phyloP scores from a whole-genome alignment of 2,888 invertebrate genomes.

The Drosophila subquinaria region DNA sequence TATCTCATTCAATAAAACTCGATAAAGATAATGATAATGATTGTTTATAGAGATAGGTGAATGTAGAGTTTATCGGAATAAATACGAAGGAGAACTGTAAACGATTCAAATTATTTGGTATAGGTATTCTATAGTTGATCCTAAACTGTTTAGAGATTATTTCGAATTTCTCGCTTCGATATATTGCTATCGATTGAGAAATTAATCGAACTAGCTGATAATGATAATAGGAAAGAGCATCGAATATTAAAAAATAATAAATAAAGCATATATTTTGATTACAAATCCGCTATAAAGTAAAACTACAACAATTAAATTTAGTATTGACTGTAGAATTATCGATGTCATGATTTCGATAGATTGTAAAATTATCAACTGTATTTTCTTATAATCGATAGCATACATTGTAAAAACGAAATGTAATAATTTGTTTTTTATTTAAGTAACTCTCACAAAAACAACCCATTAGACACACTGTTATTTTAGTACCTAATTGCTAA shows the following conservation, averaged over 20 bases:
- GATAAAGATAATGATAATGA: not conserved
- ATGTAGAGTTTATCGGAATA: not conserved
- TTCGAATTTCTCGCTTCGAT: no score
- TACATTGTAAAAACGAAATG: not conserved
- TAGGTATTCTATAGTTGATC: not conserved
- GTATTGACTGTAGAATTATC: no score
- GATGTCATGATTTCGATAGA: no score
- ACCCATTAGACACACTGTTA: not conserved
- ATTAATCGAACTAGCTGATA: no score
- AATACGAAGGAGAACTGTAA: not conserved
- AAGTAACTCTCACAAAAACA: not conserved
- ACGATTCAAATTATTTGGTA: not conserved
- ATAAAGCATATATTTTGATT: no score
- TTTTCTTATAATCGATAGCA: not conserved
- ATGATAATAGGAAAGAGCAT: no score
- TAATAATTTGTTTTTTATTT: not conserved
- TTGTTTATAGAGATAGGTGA: constrained; percentile 8
- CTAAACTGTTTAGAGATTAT: not conserved
- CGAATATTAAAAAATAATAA: no score
- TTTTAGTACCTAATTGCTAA: constrained; percentile 7
- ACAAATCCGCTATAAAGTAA: no score
- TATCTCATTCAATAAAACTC: constrained; percentile 20
- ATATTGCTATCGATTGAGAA: no score
- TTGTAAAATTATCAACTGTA: not conserved
- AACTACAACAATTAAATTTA: no score